Evolutionary conservation across 2,797 vertebrate species (phyloP).

Genomic region (Lacerta viridis): DNA sequence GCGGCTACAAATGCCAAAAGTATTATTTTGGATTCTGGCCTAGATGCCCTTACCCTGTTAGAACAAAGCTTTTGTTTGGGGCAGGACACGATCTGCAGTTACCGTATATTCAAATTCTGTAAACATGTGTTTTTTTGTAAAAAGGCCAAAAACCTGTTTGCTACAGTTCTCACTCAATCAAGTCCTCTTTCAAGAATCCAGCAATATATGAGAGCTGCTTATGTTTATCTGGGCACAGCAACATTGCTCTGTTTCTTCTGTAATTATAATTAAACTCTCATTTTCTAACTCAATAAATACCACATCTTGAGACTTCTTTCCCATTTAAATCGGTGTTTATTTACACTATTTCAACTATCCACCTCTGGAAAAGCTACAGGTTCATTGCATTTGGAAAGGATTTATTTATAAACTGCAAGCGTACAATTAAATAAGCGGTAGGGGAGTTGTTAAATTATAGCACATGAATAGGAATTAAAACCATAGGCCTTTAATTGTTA

Average conservation of each 20-base stretch:
- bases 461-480: slow-evolving; percentile 54
- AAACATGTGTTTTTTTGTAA: background rate
- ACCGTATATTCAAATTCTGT: background rate
- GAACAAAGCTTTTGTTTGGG: background rate
- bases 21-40: background rate
- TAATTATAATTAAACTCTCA: slow-evolving; percentile 46
- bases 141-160: background rate
- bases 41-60: background rate
- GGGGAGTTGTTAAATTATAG: slow-evolving; percentile 57
- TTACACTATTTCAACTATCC: slow-evolving; percentile 52
- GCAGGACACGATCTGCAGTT: background rate
- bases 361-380: slow-evolving; percentile 60
- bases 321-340: slow-evolving; percentile 56
- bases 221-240: background rate
- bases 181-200: background rate
- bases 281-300: slow-evolving; percentile 48
- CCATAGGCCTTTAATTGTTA: slow-evolving; percentile 54
- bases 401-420: slow-evolving; percentile 54
- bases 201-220: background rate
- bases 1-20: background rate
- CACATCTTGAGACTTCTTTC: slow-evolving; percentile 44
- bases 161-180: background rate
- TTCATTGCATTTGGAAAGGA: slow-evolving; percentile 63
- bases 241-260: slow-evolving; percentile 43
- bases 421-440: slow-evolving; percentile 65